These are phyloP conservation scores for Scotopteryx bipunctaria DNA, from an alignment of 2,888 invertebrate genomes.

Conservation along the genomic window DNA sequence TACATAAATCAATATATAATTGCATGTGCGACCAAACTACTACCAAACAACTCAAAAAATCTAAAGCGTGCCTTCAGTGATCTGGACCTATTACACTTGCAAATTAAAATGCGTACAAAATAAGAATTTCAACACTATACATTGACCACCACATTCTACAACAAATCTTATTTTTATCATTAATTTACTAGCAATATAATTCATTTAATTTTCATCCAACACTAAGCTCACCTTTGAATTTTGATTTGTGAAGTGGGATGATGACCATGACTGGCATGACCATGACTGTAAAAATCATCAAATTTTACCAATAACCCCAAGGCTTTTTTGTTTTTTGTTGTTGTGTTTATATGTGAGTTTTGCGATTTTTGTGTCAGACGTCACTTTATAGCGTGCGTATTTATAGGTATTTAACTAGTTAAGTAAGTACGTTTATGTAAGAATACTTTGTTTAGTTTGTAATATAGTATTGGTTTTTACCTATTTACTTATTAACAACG, in stretches of 20 bases:
- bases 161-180: not conserved
- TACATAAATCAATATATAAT: not conserved
- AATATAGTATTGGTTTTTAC: no score
- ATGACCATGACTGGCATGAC: constrained; percentile 21
- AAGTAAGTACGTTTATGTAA: no score
- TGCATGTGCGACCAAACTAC: constrained; percentile 8
- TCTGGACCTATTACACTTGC: no score
- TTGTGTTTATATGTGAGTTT: no score
- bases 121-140: no score
- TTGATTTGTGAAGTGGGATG: constrained; percentile 35
- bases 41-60: not conserved
- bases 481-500: no score
- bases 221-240: constrained; percentile 41
- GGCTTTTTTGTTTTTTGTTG: no score
- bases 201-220: not conserved
- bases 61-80: constrained; percentile 14
- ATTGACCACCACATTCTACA: not conserved
- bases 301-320: constrained; percentile 1
- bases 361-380: no score
- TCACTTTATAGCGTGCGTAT: no score
- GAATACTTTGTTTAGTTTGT: no score
- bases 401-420: no score
- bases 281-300: constrained; percentile 38
- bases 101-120: no score
- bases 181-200: not conserved